Evolutionary conservation across 2,113 vertebrate species (phyloP).

Genomic region (Stomatorhinus ivindoensis): DNA sequence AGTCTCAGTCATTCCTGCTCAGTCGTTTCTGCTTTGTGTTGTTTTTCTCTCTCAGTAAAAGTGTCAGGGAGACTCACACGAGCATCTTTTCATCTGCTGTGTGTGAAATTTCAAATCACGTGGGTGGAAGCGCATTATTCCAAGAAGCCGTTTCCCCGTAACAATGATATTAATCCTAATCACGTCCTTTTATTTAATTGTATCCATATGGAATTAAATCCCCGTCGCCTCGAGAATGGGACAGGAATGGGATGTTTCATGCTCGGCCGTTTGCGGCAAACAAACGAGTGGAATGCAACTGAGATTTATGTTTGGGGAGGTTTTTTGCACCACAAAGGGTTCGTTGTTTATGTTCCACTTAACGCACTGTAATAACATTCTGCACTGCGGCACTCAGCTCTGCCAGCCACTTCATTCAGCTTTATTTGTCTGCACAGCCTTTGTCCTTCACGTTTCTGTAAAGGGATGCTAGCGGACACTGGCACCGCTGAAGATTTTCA

Average conservation of each 20-base stretch:
- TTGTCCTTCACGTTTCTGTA: neutral
- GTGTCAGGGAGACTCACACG: neutral
- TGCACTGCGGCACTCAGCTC: neutral
- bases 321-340: conserved; percentile 27
- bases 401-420: neutral
- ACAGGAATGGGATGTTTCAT: conserved; percentile 17
- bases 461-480: neutral
- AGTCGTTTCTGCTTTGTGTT: neutral
- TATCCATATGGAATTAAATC: conserved; percentile 27
- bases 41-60: neutral
- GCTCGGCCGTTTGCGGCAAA: conserved; percentile 15
- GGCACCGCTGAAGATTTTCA: neutral
- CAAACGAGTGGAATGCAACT: conserved; percentile 6
- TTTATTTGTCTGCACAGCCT: neutral
- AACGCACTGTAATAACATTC: conserved; percentile 25
- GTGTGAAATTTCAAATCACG: neutral
- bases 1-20: neutral
- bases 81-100: neutral
- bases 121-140: conserved; percentile 4
- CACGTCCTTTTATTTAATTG: conserved; percentile 36
- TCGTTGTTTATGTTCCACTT: conserved; percentile 38
- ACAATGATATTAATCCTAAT: conserved; percentile 38
- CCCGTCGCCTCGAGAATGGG: conserved; percentile 17
- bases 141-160: neutral
- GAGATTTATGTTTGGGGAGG: conserved; percentile 13